Percentiles rank a stretch among this genome's conserved stretches.
Evolutionary conservation across 2,113 vertebrate species (phyloP).

Genomic region (Heteronetta atricapilla): DNA sequence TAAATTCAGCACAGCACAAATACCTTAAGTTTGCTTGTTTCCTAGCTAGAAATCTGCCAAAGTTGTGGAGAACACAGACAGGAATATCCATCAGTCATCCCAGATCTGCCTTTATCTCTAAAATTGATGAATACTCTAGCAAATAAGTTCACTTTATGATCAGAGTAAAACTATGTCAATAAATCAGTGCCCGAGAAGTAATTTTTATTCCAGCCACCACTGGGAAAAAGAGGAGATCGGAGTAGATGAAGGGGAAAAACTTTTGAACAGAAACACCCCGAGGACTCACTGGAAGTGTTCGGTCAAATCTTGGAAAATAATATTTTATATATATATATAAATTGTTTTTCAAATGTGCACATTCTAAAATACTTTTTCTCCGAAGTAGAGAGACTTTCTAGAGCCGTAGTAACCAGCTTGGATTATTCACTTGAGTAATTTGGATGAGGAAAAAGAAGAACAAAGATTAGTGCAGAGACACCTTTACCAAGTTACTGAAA

Average conservation of each 20-base stretch:
- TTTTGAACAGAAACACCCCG: constrained; percentile 23
- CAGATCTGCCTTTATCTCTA: not conserved
- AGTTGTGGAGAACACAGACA: not conserved
- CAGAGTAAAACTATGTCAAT: not conserved
- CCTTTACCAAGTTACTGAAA: not conserved
- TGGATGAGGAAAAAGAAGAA: not conserved
- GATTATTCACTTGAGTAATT: not conserved
- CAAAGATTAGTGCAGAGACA: not conserved
- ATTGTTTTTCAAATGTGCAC: not conserved
- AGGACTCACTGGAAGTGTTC: not conserved
- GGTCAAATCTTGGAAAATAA: not conserved
- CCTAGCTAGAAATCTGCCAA: not conserved
- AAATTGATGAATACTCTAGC: not conserved
- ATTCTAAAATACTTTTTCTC: not conserved
- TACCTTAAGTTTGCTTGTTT: not conserved
- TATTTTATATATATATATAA: too few species aligned
- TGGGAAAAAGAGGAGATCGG: constrained; percentile 5
- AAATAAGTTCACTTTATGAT: not conserved
- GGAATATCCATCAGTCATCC: not conserved
- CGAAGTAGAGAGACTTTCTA: not conserved
- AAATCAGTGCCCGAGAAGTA: constrained; percentile 6
- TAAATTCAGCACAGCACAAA: not conserved
- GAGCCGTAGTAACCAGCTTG: not conserved
- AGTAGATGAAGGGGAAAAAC: constrained; percentile 12
- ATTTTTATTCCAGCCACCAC: constrained; percentile 24